A percentile compares a stretch with the other conserved stretches of the same genome.
Conservation (phyloP, 2,797 vertebrate species). For the Gastrophryne carolinensis region DNA sequence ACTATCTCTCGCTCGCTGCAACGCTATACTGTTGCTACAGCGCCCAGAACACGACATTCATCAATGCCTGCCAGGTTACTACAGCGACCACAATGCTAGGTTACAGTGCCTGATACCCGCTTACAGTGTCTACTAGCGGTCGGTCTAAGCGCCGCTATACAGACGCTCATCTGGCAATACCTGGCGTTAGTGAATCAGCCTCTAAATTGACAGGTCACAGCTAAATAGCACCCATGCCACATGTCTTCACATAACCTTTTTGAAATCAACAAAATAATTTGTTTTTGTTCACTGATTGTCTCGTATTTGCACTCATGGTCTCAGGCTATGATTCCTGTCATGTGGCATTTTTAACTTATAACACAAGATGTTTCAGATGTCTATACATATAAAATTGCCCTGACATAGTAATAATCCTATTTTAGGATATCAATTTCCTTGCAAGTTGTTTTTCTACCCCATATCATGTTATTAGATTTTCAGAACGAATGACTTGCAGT, state of each 20-base stretch:
- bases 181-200: too few species aligned
- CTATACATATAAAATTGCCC: slow-evolving; percentile 21
- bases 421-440: slow-evolving; percentile 23
- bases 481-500: slow-evolving; percentile 13
- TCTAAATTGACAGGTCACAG: neutral
- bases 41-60: too few species aligned
- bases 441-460: neutral
- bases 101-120: too few species aligned
- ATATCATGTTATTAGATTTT: slow-evolving; percentile 7
- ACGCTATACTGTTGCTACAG: too few species aligned
- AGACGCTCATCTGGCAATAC: too few species aligned
- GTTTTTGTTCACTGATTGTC: neutral
- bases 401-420: neutral
- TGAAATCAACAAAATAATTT: neutral
- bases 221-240: neutral
- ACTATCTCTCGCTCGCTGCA: too few species aligned
- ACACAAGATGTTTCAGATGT: neutral
- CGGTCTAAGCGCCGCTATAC: too few species aligned
- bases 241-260: neutral
- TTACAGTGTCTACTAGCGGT: too few species aligned
- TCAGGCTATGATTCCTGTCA: neutral
- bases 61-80: too few species aligned
- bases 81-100: too few species aligned
- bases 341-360: neutral
- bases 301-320: neutral